These are phyloP conservation scores for Oreochromis tanganicae DNA, from an alignment of 2,113 vertebrate species.

Conservation along the genomic window DNA sequence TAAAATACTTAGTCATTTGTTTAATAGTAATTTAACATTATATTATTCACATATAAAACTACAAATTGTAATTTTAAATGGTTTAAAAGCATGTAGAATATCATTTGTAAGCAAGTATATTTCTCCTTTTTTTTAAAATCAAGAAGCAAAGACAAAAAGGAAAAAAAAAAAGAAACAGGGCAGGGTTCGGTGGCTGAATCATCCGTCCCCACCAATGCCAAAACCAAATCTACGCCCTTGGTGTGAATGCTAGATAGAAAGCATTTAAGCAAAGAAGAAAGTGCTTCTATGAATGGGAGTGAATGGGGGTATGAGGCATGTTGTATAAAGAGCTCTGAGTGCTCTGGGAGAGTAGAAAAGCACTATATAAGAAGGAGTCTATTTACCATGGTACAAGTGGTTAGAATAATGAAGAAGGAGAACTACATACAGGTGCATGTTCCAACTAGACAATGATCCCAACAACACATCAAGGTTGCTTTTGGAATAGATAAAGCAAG, in stretches of 20 bases:
- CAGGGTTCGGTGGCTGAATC: too few species aligned
- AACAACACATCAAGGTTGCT: neutral
- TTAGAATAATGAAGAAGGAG: neutral
- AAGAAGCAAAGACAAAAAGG: too few species aligned
- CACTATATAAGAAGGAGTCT: neutral
- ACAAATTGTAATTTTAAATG: too few species aligned
- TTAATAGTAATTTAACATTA: too few species aligned
- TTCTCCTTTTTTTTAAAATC: too few species aligned
- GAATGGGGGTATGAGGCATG: accelerated
- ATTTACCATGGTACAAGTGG: accelerated
- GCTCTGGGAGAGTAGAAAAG: neutral
- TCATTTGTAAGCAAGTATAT: too few species aligned
- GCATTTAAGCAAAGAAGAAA: neutral
- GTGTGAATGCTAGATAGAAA: neutral
- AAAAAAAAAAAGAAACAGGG: too few species aligned
- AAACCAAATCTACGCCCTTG: too few species aligned
- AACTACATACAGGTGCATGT: accelerated
- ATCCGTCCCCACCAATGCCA: too few species aligned
- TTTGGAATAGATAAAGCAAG: neutral
- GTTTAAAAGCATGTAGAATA: too few species aligned
- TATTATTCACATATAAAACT: too few species aligned
- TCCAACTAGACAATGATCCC: neutral
- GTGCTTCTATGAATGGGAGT: neutral
- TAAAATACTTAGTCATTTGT: too few species aligned
- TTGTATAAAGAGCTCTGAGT: neutral